Conservation (phyloP, 1,140 invertebrate species). For the Zaprionus davidi region DNA sequence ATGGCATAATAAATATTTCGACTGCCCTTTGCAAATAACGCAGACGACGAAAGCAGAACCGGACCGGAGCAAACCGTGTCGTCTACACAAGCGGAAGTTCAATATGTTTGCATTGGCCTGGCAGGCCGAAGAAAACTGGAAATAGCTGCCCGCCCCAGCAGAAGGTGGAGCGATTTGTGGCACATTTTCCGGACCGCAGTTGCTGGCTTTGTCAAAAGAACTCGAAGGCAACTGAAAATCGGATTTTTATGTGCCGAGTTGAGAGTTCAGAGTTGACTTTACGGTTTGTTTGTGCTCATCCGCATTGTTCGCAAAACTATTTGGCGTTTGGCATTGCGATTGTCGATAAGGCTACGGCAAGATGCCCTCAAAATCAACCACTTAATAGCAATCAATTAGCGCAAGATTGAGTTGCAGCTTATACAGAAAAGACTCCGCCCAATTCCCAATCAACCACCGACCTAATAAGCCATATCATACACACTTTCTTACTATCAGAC, state of each 20-base stretch:
- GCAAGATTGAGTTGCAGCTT: conserved; percentile 54
- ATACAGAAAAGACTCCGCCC: background rate
- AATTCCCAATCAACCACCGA: background rate
- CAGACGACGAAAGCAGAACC: conserved; percentile 12
- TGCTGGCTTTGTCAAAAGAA: conserved; percentile 56
- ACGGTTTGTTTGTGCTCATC: conserved; percentile 59
- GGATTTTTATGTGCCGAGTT: conserved; percentile 62
- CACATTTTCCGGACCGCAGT: conserved; percentile 43
- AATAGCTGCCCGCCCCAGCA: conserved; percentile 39
- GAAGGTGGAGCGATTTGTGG: conserved; percentile 48
- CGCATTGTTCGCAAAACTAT: conserved; percentile 43
- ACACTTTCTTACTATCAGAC: background rate
- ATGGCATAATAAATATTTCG: conserved; percentile 81
- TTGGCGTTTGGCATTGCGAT: conserved; percentile 42
- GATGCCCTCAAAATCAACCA: conserved; percentile 51
- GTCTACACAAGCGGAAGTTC: conserved; percentile 70
- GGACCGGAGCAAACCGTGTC: background rate
- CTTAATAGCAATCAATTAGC: conserved; percentile 78
- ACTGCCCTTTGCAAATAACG: conserved; percentile 64
- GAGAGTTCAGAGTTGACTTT: conserved; percentile 47
- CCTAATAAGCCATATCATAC: conserved; percentile 30
- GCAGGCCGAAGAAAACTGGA: conserved; percentile 16
- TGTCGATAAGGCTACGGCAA: conserved; percentile 23
- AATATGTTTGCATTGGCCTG: conserved; percentile 74
- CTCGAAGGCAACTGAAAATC: conserved; percentile 59